Base-by-base conservation (phyloP, 1,140 invertebrate species). In the Sycophaga agraensis region DNA sequence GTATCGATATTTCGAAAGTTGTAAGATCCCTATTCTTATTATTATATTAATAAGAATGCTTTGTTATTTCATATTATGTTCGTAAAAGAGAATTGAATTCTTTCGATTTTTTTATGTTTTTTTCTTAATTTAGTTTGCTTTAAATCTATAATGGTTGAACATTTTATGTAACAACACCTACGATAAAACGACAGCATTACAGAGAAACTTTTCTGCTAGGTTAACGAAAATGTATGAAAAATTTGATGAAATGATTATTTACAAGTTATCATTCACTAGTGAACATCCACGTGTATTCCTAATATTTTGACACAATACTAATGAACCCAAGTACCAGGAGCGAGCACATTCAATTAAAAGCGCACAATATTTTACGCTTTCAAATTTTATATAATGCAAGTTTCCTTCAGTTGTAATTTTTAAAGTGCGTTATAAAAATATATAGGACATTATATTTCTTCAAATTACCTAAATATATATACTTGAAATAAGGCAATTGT, bases 141-240 rank as follows among this genome's bases (percentile, higher is more conserved):
- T 46, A 39, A 17, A 39, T 39, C 4, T 49, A 49, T 37, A 11
- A 46, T 28, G 11, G 34, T 45, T 49, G 12, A 58, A 39, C 34
- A 17, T 58, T 21, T 58, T 39, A 42, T 49, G 22, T 31, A 6
- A 39, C 11, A 59, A 59, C 46, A 48, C 2, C 2, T 31, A 59
- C 7, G 58, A 51, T 53, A 59, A 59, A 53, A 51, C 26, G n/a
- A 53, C 49, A 59, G 49, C 7, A 53, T 53, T 59, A 59, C 40
- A 59, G 48, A 53, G 39, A 35, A 59, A 59, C 21, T 35, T 45
- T 59, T 59, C 57, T 59, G 57, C 46, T 35, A 59, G 16, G 37
- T 50, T 42, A 59, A 50, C 11, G 7, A 59, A 50, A 50, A 19
- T 17, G 16, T 5, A 22, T 59, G 37, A 49, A 58, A 49, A 59